These are phyloP conservation scores for Erinaceus europaeus DNA, from an alignment of 2,113 vertebrate species.

Conservation along the genomic window DNA sequence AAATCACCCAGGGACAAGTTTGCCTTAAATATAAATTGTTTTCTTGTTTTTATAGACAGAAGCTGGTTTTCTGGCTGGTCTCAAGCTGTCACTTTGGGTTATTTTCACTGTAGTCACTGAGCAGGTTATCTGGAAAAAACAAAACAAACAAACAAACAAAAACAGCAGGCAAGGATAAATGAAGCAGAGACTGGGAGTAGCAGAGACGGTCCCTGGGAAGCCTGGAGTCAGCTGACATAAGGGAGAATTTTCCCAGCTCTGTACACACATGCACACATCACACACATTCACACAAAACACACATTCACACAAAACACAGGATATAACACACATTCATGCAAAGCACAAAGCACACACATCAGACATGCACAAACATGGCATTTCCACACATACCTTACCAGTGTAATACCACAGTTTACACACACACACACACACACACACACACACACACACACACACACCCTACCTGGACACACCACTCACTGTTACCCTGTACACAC, in stretches of 20 bases:
- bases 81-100: slow-evolving; percentile 58
- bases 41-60: slow-evolving; percentile 39
- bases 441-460: background rate
- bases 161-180: slow-evolving; percentile 7
- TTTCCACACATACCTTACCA: background rate
- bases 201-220: background rate
- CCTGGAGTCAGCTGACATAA: too few species aligned
- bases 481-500: too few species aligned
- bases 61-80: slow-evolving; percentile 45
- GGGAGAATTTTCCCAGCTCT: background rate
- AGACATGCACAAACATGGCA: background rate
- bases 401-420: background rate
- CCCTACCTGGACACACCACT: too few species aligned
- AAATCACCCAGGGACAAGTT: slow-evolving; percentile 14
- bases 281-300: too few species aligned
- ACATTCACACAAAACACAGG: too few species aligned
- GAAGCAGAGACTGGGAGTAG: background rate
- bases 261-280: fast-evolving
- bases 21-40: slow-evolving; percentile 54
- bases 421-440: background rate
- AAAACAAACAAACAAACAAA: too few species aligned
- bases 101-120: slow-evolving; percentile 47
- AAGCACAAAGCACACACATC: too few species aligned
- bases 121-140: background rate
- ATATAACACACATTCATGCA: fast-evolving